Evolutionary conservation across 2,797 vertebrate genomes (phyloP), one percentile per base, ranked within the genome.

Genomic region (Artibeus jamaicensis): DNA sequence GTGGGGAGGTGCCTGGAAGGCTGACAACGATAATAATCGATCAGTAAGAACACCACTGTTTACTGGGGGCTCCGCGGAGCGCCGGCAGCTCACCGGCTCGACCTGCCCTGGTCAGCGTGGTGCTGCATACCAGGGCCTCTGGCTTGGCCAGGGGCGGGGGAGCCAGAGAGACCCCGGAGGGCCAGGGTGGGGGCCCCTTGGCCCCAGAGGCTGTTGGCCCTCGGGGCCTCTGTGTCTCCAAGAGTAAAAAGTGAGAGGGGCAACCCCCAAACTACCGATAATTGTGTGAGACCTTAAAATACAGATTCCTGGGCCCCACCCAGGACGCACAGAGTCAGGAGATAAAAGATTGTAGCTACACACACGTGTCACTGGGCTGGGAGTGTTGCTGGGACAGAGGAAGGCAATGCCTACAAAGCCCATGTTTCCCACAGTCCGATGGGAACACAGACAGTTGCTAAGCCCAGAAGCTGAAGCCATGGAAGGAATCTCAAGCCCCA

Each of bases 131-230:
- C 9, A 16, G 50, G 59, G 42, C 32, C 59, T 2, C 14, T 24
- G 90, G 24, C 55, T 19, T 15, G 34, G 10, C 37, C 11, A n/a
- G 21, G 21, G 9, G 39, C 6, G 18, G 24, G 21, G 19, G 22
- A 67, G 4, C 59, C 29, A 0, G 0, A 57, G 11, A n/a, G 24
- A 21, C 65, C 65, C 48, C 37, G 4, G 29, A 29, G 26, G 62
- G 67, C 15, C 71, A 21, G 2, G 4, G 37, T 2, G 26, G 10
- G 42, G 32, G 24, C 19, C 76, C 81, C 15, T 1, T 59, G 62
- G 55, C 24, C 37, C 29, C 11, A 65, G 14, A 48, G 22, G 19
- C 26, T 77, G 12, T 8, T n/a, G 39, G 15, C 6, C 46, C 55
- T 55, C 37, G 10, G 26, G 46, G 19, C 32, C 15, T 77, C 62